A percentile compares a stretch with the other conserved stretches of the same genome.
Conservation (phyloP, 2,888 invertebrate species). For the Hetaerina titia region DNA sequence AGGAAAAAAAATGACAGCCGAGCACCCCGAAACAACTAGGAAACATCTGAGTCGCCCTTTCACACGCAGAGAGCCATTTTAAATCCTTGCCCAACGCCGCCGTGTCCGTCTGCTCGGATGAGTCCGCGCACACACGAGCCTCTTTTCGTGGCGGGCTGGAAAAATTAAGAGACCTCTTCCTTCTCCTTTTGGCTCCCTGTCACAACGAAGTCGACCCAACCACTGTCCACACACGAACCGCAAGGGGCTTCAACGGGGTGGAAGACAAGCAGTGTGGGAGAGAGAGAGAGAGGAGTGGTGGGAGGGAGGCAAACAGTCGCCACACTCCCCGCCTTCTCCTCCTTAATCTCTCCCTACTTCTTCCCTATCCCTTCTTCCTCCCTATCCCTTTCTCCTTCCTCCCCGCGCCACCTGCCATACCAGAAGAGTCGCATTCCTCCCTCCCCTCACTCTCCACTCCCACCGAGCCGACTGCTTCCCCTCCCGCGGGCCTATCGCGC, state of each 20-base stretch:
- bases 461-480: neutral
- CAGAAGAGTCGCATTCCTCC: conserved; percentile 5
- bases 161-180: neutral
- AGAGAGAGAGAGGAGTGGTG: neutral
- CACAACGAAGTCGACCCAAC: conserved; percentile 45
- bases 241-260: conserved; percentile 33
- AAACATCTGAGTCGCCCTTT: neutral
- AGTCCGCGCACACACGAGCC: neutral
- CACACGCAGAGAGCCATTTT: neutral
- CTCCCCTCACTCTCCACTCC: neutral
- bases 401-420: neutral
- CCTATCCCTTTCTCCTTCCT: neutral
- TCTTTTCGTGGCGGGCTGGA: neutral
- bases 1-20: neutral
- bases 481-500: neutral
- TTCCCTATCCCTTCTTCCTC: neutral
- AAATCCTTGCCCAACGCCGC: neutral
- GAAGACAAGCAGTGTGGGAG: neutral
- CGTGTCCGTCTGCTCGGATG: neutral
- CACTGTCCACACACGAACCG: conserved; percentile 47
- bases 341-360: neutral
- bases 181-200: neutral
- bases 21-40: neutral
- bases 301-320: neutral
- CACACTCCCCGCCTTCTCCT: neutral